phyloP scores from a whole-genome alignment of 2,113 vertebrate genomes.

The Zosterops pallidus region DNA sequence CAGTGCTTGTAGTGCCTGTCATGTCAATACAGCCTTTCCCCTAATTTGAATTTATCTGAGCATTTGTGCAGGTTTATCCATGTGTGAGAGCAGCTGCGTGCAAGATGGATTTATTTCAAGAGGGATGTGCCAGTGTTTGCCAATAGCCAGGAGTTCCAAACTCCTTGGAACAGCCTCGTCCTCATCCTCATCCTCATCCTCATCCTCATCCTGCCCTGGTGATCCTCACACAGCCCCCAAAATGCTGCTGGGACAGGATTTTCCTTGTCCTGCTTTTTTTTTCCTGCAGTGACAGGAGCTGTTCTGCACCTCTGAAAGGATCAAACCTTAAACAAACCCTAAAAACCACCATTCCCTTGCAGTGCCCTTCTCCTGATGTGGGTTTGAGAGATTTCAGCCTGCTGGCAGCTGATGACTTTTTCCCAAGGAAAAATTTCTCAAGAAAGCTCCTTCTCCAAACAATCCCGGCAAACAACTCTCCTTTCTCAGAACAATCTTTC shows the following conservation, averaged over 20 bases:
- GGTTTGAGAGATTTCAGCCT: no score
- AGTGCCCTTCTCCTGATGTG: neutral
- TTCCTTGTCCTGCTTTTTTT: neutral
- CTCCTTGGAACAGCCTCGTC: neutral
- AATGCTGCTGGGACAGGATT: neutral
- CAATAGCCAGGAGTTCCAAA: neutral
- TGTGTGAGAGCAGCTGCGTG: constrained; percentile 9
- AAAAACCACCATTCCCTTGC: neutral
- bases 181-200: neutral
- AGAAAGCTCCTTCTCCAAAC: no score
- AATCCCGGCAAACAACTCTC: no score
- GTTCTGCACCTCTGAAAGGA: neutral
- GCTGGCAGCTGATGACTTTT: no score
- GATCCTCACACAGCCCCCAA: neutral
- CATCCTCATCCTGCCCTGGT: neutral
- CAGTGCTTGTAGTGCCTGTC: neutral
- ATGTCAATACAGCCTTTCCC: neutral
- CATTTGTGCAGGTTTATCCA: constrained; percentile 3
- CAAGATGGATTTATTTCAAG: neutral
- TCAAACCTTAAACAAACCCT: neutral
- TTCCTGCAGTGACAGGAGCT: neutral
- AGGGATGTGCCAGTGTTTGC: neutral
- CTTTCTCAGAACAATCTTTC: no score
- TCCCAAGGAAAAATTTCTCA: no score
- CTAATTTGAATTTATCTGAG: constrained; percentile 28